Evolutionary conservation across 2,888 invertebrate genomes (phyloP).

Genomic region (Sinelater perroti): DNA sequence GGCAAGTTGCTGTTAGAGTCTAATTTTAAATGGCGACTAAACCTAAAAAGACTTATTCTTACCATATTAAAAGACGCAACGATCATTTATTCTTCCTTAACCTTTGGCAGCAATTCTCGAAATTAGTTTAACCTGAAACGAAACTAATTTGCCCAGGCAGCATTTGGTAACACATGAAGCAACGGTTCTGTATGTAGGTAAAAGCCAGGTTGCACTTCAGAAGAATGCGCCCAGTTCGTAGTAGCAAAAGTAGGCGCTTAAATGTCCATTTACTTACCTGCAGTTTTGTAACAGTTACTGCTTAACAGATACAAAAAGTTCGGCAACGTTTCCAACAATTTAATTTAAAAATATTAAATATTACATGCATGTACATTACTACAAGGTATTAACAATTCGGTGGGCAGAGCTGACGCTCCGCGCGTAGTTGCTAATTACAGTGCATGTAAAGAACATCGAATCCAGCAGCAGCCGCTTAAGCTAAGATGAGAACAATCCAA

Average conservation of each 20-base stretch:
- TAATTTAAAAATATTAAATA: constrained; percentile 37
- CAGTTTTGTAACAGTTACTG: neutral
- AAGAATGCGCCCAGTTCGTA: neutral
- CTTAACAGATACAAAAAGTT: too few relatives aligned
- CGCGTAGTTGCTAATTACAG: constrained; percentile 7
- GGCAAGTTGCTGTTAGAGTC: too few relatives aligned
- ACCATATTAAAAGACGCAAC: too few relatives aligned
- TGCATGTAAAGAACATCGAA: constrained; percentile 6
- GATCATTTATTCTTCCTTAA: too few relatives aligned
- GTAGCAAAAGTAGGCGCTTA: neutral
- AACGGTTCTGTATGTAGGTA: constrained; percentile 7
- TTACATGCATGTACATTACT: constrained; percentile 25
- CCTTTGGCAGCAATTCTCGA: too few relatives aligned
- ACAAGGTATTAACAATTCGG: constrained; percentile 25
- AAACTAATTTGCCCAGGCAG: neutral
- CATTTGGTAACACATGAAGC: constrained; percentile 6
- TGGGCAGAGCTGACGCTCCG: neutral
- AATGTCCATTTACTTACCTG: neutral
- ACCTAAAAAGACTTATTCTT: too few relatives aligned
- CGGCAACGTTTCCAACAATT: constrained; percentile 22
- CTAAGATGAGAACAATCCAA: constrained; percentile 18
- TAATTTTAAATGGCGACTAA: too few relatives aligned
- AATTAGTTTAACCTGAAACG: constrained; percentile 6
- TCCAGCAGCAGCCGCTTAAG: constrained; percentile 1
- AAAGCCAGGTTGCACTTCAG: neutral